Percentiles rank a stretch among this genome's conserved stretches.
phyloP scores from a whole-genome alignment of 2,797 vertebrate species.

The Esox masquinongy region DNA sequence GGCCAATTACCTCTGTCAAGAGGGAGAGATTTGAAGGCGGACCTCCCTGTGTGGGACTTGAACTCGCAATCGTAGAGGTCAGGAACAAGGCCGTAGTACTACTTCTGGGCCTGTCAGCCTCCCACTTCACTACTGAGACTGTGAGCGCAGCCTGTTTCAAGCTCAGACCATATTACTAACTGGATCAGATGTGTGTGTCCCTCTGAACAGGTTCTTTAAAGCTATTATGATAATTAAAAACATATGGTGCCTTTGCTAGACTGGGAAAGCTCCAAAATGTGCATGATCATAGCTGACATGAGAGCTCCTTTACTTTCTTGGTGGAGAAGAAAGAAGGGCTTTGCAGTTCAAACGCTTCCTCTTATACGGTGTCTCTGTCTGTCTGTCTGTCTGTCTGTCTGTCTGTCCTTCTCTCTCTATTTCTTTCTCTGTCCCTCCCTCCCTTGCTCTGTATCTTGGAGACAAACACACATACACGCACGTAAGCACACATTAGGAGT shows the following conservation, averaged over 20 bases:
- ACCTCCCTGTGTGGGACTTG: conserved; percentile 73
- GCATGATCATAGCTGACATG: conserved; percentile 86
- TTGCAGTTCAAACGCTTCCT: conserved; percentile 14
- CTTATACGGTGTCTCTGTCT: neutral
- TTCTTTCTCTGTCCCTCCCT: neutral
- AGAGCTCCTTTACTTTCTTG: conserved; percentile 72
- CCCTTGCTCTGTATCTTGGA: neutral
- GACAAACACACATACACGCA: conserved; percentile 13
- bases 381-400: neutral
- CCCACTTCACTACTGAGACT: conserved; percentile 51
- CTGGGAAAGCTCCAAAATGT: conserved; percentile 84
- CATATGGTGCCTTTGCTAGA: conserved; percentile 84
- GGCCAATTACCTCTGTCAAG: conserved; percentile 82
- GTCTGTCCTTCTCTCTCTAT: neutral
- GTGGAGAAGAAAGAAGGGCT: conserved; percentile 54
- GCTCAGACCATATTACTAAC: conserved; percentile 78
- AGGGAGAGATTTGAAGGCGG: conserved; percentile 54
- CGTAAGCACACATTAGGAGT: conserved; percentile 20
- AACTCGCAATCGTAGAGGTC: conserved; percentile 73
- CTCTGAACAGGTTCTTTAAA: conserved; percentile 88
- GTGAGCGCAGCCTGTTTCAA: conserved; percentile 36
- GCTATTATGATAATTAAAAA: conserved; percentile 92
- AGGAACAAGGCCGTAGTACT: conserved; percentile 65
- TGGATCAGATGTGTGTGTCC: conserved; percentile 75
- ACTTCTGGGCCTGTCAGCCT: conserved; percentile 64